Evolutionary conservation across 1,140 invertebrate species (phyloP).

Genomic region (Achatina immaculata): DNA sequence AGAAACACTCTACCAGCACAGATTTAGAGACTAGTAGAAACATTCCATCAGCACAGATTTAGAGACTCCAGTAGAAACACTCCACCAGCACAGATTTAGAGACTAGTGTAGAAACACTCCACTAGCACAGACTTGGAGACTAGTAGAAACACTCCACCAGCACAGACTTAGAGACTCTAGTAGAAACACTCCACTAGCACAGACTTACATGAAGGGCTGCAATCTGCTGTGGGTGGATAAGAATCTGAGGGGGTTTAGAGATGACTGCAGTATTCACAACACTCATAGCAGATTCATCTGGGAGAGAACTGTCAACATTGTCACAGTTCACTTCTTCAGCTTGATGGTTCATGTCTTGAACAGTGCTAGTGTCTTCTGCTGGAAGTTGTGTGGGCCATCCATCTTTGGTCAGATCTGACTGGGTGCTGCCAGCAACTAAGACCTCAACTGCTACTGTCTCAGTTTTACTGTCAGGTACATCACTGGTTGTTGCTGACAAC

Average conservation of each 20-base stretch:
- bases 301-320: background rate
- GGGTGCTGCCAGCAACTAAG: background rate
- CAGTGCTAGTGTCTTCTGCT: background rate
- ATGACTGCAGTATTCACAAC: background rate
- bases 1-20: too few relatives aligned
- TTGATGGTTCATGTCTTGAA: background rate
- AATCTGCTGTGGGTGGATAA: background rate
- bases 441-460: background rate
- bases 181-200: too few relatives aligned
- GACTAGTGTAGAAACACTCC: too few relatives aligned
- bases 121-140: too few relatives aligned
- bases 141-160: too few relatives aligned
- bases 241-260: constrained; percentile 22
- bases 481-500: too few relatives aligned
- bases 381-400: background rate
- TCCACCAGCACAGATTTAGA: too few relatives aligned
- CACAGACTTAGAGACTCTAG: too few relatives aligned
- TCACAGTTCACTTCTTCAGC: background rate
- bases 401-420: background rate
- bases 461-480: background rate
- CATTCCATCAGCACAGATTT: too few relatives aligned
- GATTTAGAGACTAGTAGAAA: too few relatives aligned
- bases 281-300: background rate
- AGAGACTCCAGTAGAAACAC: too few relatives aligned
- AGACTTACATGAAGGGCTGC: background rate